A percentile compares a stretch with the other conserved stretches of the same genome.
Conservation (phyloP, 1,140 invertebrate species). For the Drosophila mayri region DNA sequence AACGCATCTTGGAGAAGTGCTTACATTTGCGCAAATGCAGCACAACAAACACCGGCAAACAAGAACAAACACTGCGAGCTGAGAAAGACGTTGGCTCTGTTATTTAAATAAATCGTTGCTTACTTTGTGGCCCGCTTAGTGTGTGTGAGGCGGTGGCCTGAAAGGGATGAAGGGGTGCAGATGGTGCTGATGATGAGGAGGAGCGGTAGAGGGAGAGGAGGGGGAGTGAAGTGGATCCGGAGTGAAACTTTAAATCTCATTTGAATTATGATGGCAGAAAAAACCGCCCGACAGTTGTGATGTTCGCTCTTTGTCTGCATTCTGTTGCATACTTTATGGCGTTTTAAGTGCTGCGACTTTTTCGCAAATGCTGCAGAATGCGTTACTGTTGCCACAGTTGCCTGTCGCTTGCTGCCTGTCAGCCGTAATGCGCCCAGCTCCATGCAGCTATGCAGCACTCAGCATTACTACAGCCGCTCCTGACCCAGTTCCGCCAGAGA, state of each 20-base stretch:
- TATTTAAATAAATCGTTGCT: conserved; percentile 83
- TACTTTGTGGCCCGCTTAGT: conserved; percentile 65
- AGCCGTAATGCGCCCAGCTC: conserved; percentile 41
- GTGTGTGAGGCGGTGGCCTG: conserved; percentile 2
- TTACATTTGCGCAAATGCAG: conserved; percentile 70
- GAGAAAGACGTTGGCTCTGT: conserved; percentile 66
- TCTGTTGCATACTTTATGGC: conserved; percentile 74
- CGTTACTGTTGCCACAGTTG: conserved; percentile 47
- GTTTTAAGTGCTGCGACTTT: conserved; percentile 70
- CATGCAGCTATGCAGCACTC: conserved; percentile 34
- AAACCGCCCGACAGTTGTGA: conserved; percentile 64
- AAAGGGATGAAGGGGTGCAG: background rate
- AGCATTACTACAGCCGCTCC: conserved; percentile 29
- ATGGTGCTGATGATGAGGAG: background rate
- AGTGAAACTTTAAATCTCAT: conserved; percentile 75
- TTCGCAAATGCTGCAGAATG: conserved; percentile 58
- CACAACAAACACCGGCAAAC: conserved; percentile 38
- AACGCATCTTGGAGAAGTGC: conserved; percentile 51
- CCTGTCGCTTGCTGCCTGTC: conserved; percentile 56
- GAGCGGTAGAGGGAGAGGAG: too few species aligned
- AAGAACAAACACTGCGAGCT: conserved; percentile 22
- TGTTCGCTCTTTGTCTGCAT: conserved; percentile 63
- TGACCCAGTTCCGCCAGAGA: conserved; percentile 44
- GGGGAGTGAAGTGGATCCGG: conserved; percentile 9
- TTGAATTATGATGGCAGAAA: conserved; percentile 75